Evolutionary conservation across 2,797 vertebrate genomes (phyloP).

Genomic region (Danio tinwini): DNA sequence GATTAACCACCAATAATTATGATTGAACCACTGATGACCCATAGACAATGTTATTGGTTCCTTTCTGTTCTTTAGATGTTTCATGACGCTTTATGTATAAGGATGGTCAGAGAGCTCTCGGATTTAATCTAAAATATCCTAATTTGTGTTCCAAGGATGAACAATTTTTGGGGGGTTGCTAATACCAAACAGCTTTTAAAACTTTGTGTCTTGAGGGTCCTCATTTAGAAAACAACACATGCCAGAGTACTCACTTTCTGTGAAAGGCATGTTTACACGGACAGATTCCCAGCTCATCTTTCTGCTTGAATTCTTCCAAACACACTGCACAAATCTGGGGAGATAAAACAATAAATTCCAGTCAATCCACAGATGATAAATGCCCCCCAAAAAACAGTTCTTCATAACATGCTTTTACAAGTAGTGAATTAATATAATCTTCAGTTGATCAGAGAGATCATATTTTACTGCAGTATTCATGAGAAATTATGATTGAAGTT

Average conservation of each 20-base stretch:
- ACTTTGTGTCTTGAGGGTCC: neutral
- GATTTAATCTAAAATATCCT: no score
- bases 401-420: neutral
- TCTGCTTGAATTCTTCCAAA: conserved; percentile 98
- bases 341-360: conserved; percentile 20
- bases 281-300: conserved; percentile 98
- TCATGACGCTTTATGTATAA: no score
- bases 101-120: no score
- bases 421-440: neutral
- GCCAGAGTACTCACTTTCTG: conserved; percentile 89
- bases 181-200: conserved; percentile 5
- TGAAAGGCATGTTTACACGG: conserved; percentile 99
- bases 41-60: no score
- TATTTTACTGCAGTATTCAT: neutral
- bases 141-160: no score
- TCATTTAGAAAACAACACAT: conserved; percentile 5
- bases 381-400: neutral
- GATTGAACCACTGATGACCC: no score
- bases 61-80: no score
- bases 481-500: neutral
- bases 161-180: neutral
- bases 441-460: neutral
- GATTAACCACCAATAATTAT: no score
- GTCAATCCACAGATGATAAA: neutral
- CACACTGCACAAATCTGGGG: conserved; percentile 96